A percentile compares a stretch with the other conserved stretches of the same genome.
These are phyloP conservation scores for Montipora sp. DNA, from an alignment of 64 coral and sea anemone genomes.

Conservation along the genomic window DNA sequence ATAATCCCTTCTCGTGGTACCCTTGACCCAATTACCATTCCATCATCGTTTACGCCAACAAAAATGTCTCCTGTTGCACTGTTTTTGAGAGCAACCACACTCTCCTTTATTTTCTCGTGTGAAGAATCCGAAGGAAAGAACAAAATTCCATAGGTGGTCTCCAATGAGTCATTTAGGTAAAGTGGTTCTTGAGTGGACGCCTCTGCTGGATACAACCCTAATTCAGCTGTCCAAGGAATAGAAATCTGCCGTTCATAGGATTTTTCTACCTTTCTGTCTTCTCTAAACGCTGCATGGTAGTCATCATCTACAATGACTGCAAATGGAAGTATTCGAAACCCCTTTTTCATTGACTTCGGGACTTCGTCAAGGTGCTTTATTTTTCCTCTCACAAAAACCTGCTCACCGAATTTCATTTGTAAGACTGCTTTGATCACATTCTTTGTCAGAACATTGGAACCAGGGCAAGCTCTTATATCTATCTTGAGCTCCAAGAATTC, in stretches of 20 bases:
- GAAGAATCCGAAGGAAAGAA: conserved; percentile 30
- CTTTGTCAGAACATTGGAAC: conserved; percentile 34
- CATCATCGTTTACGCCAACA: conserved; percentile 60
- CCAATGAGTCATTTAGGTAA: conserved; percentile 59
- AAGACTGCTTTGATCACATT: conserved; percentile 40
- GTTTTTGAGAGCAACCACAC: conserved; percentile 73
- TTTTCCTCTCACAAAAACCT: conserved; percentile 48
- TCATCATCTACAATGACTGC: conserved; percentile 66
- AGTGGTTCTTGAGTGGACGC: conserved; percentile 57
- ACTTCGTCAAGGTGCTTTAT: conserved; percentile 14
- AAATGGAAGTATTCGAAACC: conserved; percentile 49
- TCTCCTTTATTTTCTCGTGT: conserved; percentile 47
- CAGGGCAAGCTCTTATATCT: conserved; percentile 44
- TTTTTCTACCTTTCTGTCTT: conserved; percentile 37
- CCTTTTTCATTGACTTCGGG: conserved; percentile 37
- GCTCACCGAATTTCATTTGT: conserved; percentile 60
- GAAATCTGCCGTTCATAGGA: conserved; percentile 66
- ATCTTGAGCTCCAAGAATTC: conserved; percentile 48
- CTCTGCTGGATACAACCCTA: conserved; percentile 67
- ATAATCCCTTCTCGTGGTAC: conserved; percentile 20
- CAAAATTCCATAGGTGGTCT: conserved; percentile 44
- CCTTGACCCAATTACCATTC: conserved; percentile 33
- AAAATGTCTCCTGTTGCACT: conserved; percentile 72
- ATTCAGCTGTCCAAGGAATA: conserved; percentile 57
- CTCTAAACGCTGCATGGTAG: conserved; percentile 67